Conservation (phyloP, 2,113 vertebrate species). For the Platichthys stellatus region DNA sequence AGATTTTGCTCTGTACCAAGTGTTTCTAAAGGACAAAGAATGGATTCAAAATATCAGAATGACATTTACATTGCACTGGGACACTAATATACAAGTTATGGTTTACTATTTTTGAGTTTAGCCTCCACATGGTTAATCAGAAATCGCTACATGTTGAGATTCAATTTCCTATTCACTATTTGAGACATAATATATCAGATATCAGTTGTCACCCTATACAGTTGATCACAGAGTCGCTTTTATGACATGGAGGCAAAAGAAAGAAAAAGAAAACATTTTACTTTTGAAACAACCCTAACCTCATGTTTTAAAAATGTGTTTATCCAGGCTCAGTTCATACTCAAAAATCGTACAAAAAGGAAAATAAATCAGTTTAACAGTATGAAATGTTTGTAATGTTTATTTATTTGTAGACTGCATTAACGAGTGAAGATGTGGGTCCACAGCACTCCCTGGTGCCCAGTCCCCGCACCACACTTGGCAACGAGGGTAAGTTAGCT, state of each 20-base stretch:
- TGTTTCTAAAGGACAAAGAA: no score
- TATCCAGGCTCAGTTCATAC: not conserved
- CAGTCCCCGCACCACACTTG: slow-evolving; percentile 25
- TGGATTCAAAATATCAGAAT: no score
- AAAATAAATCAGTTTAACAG: not conserved
- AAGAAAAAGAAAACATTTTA: no score
- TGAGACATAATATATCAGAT: no score
- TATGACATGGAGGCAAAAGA: no score
- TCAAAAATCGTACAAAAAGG: not conserved
- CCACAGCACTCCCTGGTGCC: slow-evolving; percentile 47
- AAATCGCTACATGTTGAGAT: not conserved
- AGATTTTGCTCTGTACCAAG: no score
- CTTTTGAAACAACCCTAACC: not conserved
- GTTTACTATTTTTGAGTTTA: no score
- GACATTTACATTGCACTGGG: no score
- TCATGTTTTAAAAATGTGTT: not conserved
- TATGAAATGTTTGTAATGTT: not conserved
- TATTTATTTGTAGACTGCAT: slow-evolving; percentile 63
- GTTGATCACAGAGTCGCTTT: not conserved
- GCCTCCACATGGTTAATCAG: no score
- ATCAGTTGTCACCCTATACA: not conserved
- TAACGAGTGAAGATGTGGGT: slow-evolving; percentile 57
- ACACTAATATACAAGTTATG: no score
- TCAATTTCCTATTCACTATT: no score
- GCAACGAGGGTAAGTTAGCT: slow-evolving; percentile 42